These are phyloP conservation scores for Tenthredo distinguenda DNA, from an alignment of 2,888 invertebrate genomes.

Conservation along the genomic window DNA sequence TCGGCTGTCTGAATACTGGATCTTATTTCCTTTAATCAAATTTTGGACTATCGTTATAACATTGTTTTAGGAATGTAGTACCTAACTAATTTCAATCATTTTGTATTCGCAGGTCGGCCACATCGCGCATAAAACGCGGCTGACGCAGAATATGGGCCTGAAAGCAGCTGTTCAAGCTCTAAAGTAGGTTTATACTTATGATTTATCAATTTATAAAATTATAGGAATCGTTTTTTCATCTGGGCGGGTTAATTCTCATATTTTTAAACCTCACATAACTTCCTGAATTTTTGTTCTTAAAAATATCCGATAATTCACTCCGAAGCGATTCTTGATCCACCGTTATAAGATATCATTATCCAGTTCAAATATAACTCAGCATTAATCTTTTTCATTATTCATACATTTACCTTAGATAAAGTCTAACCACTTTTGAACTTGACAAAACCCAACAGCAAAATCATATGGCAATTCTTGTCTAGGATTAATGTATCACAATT, in stretches of 20 bases:
- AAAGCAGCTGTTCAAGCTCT: slow-evolving; percentile 88
- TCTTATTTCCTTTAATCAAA: background rate
- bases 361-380: background rate
- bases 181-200: slow-evolving; percentile 79
- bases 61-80: background rate
- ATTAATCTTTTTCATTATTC: background rate
- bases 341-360: background rate
- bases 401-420: background rate
- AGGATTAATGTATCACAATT: slow-evolving; percentile 49
- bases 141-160: slow-evolving; percentile 83
- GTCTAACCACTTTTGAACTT: background rate
- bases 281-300: background rate
- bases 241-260: background rate
- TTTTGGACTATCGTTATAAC: background rate
- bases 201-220: slow-evolving; percentile 7
- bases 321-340: background rate
- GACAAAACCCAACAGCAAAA: background rate
- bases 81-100: background rate
- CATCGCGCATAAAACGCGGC: slow-evolving; percentile 62
- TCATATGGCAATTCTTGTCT: slow-evolving; percentile 32
- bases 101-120: slow-evolving; percentile 61
- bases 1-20: background rate
- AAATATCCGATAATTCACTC: background rate
- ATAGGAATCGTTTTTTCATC: background rate
- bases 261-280: background rate